These are phyloP conservation scores for Oriolus oriolus DNA, from an alignment of 2,113 vertebrate species.

Conservation along the genomic window DNA sequence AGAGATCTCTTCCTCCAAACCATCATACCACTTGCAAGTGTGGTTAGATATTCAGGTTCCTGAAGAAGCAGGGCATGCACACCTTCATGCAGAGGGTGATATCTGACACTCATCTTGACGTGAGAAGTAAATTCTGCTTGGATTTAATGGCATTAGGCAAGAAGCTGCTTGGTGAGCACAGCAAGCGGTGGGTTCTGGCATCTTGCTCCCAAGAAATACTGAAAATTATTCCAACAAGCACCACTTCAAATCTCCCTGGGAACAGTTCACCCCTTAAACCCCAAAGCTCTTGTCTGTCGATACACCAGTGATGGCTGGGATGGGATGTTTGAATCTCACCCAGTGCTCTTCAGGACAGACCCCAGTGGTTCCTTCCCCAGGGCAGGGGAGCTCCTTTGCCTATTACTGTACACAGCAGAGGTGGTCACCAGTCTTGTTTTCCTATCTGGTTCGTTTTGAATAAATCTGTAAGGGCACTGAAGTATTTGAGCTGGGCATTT, in stretches of 20 bases:
- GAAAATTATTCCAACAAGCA: not conserved
- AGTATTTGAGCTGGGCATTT: not conserved
- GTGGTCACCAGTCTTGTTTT: not conserved
- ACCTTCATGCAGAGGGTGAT: not conserved
- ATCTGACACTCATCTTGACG: not conserved
- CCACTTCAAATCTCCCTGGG: no score
- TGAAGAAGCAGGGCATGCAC: not conserved
- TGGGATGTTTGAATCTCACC: not conserved
- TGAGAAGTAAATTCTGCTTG: not conserved
- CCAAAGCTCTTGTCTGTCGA: not conserved
- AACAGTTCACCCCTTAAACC: not conserved
- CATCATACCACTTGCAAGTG: not conserved
- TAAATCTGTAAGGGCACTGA: not conserved
- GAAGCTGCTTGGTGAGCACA: not conserved
- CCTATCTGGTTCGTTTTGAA: not conserved
- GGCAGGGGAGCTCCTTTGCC: not conserved
- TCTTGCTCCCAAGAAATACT: not conserved
- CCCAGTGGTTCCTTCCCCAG: not conserved
- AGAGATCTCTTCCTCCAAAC: not conserved
- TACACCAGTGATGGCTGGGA: not conserved
- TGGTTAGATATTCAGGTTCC: not conserved
- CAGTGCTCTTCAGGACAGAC: not conserved
- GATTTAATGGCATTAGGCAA: not conserved
- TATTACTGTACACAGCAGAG: not conserved
- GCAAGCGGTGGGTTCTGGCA: not conserved